These are phyloP conservation scores for Hypsopygia costalis DNA, from an alignment of 2,888 invertebrate species.

Conservation along the genomic window DNA sequence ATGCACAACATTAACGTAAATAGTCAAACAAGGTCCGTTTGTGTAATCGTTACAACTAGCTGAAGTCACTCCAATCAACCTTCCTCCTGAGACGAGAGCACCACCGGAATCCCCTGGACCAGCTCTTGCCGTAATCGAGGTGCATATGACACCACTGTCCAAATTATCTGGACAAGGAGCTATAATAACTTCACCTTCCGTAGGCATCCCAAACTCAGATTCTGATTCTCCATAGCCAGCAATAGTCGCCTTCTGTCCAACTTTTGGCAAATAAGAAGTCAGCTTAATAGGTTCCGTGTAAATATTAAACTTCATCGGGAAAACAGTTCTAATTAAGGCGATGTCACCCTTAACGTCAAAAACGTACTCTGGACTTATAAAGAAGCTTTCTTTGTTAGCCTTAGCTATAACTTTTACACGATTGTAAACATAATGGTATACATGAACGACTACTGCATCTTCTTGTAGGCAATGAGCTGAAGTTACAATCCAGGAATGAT, in stretches of 20 bases:
- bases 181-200: slow-evolving; percentile 24
- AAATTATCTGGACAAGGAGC: slow-evolving; percentile 11
- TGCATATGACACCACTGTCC: slow-evolving; percentile 24
- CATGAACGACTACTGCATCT: background rate
- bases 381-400: slow-evolving; percentile 8
- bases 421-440: slow-evolving; percentile 10
- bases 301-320: slow-evolving; percentile 18
- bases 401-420: slow-evolving; percentile 11
- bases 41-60: slow-evolving; percentile 19
- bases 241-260: slow-evolving; percentile 17
- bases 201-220: slow-evolving; percentile 10
- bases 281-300: slow-evolving; percentile 20
- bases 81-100: slow-evolving; percentile 20
- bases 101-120: slow-evolving; percentile 34
- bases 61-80: slow-evolving; percentile 27
- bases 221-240: slow-evolving; percentile 27
- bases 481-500: slow-evolving; percentile 25
- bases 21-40: slow-evolving; percentile 17
- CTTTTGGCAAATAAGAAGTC: background rate
- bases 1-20: slow-evolving; percentile 22
- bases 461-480: slow-evolving; percentile 29
- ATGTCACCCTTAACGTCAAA: slow-evolving; percentile 21
- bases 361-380: background rate
- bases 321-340: slow-evolving; percentile 24
- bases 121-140: slow-evolving; percentile 18